phyloP scores from a whole-genome alignment of 2,888 invertebrate species.

The Nomada lathburiana region DNA sequence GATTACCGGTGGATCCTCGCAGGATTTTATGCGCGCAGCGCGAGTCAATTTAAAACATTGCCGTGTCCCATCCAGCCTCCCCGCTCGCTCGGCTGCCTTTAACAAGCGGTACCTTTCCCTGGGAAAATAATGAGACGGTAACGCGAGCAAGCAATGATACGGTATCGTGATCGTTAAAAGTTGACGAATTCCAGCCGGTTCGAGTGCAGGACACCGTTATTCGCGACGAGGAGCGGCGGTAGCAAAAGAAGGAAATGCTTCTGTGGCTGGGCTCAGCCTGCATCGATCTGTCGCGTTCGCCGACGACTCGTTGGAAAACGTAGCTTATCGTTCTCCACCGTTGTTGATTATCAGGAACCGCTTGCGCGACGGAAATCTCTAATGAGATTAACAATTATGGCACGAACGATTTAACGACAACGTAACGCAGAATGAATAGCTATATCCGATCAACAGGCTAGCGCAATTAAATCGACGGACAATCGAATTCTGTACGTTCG shows the following conservation, averaged over 20 bases:
- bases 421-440: slow-evolving; percentile 2
- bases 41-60: slow-evolving; percentile 55
- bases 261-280: not conserved
- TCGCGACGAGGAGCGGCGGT: not conserved
- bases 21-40: slow-evolving; percentile 37
- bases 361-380: slow-evolving; percentile 9
- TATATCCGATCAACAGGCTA: slow-evolving; percentile 4
- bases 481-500: slow-evolving; percentile 10
- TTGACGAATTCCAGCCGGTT: slow-evolving; percentile 51
- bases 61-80: slow-evolving; percentile 15
- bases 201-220: slow-evolving; percentile 43
- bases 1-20: slow-evolving; percentile 39
- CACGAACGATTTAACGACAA: slow-evolving; percentile 18
- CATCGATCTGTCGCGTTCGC: slow-evolving; percentile 35
- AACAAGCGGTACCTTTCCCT: slow-evolving; percentile 49
- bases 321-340: slow-evolving; percentile 16
- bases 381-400: slow-evolving; percentile 32
- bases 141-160: slow-evolving; percentile 49
- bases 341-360: slow-evolving; percentile 15
- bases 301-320: not conserved
- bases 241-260: slow-evolving; percentile 32
- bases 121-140: slow-evolving; percentile 57
- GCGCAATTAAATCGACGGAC: slow-evolving; percentile 14
- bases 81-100: slow-evolving; percentile 42
- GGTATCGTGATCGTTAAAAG: slow-evolving; percentile 59